Evolutionary conservation across 1,140 invertebrate genomes (phyloP).

Genomic region (Lethocerus indicus): DNA sequence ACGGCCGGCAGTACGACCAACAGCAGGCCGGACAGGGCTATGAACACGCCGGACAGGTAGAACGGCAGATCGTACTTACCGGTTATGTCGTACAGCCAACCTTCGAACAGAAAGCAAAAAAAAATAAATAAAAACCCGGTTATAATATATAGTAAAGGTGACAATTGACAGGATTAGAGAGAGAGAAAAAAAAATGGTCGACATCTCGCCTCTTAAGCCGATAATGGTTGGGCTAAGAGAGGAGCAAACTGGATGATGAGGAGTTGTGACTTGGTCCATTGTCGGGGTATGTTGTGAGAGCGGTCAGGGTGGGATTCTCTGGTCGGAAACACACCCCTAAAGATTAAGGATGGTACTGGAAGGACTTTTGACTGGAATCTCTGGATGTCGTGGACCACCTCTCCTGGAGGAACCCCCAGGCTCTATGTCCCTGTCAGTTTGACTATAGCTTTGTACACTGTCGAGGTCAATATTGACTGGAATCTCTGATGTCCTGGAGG

Average conservation of each 20-base stretch:
- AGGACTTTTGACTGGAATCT: too few species aligned
- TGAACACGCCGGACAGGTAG: constrained; percentile 70
- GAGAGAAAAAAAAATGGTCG: not conserved
- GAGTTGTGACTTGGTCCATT: not conserved
- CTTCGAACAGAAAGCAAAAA: constrained; percentile 30
- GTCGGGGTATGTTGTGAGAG: not conserved
- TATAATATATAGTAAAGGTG: not conserved
- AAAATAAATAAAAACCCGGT: not conserved
- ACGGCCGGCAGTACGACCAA: constrained; percentile 51
- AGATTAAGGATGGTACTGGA: too few species aligned
- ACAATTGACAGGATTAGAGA: not conserved
- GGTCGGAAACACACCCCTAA: too few species aligned
- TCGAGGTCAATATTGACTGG: too few species aligned
- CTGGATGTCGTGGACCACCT: too few species aligned
- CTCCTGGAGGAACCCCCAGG: too few species aligned
- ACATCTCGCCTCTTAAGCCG: not conserved
- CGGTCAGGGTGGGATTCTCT: too few species aligned
- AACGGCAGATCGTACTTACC: constrained; percentile 68
- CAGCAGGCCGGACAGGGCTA: constrained; percentile 64
- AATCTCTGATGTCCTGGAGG: too few species aligned
- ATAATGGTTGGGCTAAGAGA: not conserved
- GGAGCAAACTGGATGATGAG: not conserved
- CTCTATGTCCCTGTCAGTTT: too few species aligned
- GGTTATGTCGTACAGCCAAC: constrained; percentile 62
- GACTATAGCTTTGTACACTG: too few species aligned